A percentile compares a stretch with the other conserved stretches of the same genome.
Conservation (phyloP, 2,797 vertebrate species). For the Heterohyrax brucei region DNA sequence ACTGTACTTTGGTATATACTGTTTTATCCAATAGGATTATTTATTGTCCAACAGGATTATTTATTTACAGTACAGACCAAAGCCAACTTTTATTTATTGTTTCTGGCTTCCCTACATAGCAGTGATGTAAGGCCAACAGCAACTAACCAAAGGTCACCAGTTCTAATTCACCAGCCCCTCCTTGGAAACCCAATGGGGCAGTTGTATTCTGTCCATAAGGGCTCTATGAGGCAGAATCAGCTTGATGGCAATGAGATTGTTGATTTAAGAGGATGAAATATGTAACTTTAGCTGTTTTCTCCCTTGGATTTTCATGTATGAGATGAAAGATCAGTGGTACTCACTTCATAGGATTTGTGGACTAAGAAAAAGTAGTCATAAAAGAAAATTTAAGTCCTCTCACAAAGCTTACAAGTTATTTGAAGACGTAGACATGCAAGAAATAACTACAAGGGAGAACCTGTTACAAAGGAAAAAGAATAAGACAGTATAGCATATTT, state of each 20-base stretch:
- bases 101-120: background rate
- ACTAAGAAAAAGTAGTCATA: background rate
- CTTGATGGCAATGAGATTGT: no score
- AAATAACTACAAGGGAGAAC: background rate
- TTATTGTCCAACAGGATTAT: background rate
- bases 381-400: background rate
- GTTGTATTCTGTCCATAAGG: no score
- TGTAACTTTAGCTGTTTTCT: background rate
- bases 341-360: no score
- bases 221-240: no score
- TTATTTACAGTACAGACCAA: no score
- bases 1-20: background rate
- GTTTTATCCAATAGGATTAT: background rate
- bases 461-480: background rate
- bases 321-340: background rate
- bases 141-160: no score
- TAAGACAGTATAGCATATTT: background rate
- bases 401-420: background rate
- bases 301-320: background rate
- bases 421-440: no score
- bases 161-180: no score
- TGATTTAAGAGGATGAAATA: background rate
- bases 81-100: no score
- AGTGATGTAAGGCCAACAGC: background rate
- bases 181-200: no score